Evolutionary conservation across 2,797 vertebrate species (phyloP), one percentile per base, ranked within the genome.

Genomic region (Pelochelys cantorii): DNA sequence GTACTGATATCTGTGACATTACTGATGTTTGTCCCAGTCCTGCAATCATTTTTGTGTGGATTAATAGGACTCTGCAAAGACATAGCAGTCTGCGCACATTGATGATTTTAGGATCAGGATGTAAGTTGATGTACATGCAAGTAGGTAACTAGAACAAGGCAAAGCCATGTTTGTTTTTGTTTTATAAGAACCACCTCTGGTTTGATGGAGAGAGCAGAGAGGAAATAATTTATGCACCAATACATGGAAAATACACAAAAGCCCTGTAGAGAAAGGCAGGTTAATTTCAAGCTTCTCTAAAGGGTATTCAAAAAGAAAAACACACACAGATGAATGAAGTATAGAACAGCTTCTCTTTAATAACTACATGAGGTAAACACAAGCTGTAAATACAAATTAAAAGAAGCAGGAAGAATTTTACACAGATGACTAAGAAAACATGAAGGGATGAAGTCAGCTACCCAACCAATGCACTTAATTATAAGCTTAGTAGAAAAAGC

Each of bases 361-460:
- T 79, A 88, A 93, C 83, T 77, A 83, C 5, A 79, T 79, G 74
- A 77, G 42, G 48, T 77, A 77, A 77, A 77, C 48, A 77, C 25
- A 55, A 91, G 37, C 52, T n/a, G 75, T 29, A 91, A 95, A 79
- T 34, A 88, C 52, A 84, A 48, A 77, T 77, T 77, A n/a, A 9
- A 48, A 91, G 56, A 92, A 95, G 79, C n/a, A 87, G 53, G 71
- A 82, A 52, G 11, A 86, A 71, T 65, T 94, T 89, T 87, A 54
- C 53, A 31, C 37, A 84, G 75, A 2, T 92, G 71, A 79, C 75
- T 2, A 0, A 90, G 80, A 78, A 87, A 91, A 86, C 53, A 29
- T 0, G 0, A 81, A 34, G 85, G 15, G 23, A 54, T 25, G 13
- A 93, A 83, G 89, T 90, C 81, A 90, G 79, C 77, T 37, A 84